Conservation (phyloP, 2,888 invertebrate species). For the Caenorhabditis zanzibari region DNA sequence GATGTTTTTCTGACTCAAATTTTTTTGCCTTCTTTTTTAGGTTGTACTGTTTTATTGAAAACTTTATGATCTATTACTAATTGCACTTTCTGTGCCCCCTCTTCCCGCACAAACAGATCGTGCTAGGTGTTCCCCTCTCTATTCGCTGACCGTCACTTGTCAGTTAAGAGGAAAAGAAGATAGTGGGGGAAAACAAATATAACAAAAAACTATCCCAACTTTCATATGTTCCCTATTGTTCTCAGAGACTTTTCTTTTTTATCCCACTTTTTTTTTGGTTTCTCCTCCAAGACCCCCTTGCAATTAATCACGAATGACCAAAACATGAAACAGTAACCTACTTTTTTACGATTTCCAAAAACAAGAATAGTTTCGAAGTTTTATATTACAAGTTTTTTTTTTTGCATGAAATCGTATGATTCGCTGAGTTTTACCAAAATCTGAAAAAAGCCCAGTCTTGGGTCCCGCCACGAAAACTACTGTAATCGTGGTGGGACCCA, state of each 20-base stretch:
- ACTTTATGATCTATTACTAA: background rate
- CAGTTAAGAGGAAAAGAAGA: constrained; percentile 1
- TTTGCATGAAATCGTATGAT: no score
- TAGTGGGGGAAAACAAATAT: background rate
- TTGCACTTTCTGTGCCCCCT: background rate
- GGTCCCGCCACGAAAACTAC: constrained; percentile 23
- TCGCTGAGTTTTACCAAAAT: background rate
- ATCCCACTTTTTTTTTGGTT: background rate
- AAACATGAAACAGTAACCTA: constrained; percentile 40
- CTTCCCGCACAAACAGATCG: background rate
- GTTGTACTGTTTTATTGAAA: no score
- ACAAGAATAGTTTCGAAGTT: background rate
- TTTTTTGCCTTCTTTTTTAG: no score
- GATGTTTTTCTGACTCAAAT: no score
- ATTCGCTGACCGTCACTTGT: constrained; percentile 29
- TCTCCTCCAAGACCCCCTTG: background rate
- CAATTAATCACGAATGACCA: constrained; percentile 13
- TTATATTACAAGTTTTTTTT: background rate
- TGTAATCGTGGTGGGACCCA: no score
- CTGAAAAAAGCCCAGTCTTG: constrained; percentile 6
- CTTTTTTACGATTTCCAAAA: constrained; percentile 1
- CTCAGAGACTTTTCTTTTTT: background rate
- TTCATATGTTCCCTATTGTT: background rate
- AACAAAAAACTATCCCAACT: background rate
- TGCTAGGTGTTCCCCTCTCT: background rate